Evolutionary conservation across 2,797 vertebrate species (phyloP).

Genomic region (Neosilurus mollespiculum): DNA sequence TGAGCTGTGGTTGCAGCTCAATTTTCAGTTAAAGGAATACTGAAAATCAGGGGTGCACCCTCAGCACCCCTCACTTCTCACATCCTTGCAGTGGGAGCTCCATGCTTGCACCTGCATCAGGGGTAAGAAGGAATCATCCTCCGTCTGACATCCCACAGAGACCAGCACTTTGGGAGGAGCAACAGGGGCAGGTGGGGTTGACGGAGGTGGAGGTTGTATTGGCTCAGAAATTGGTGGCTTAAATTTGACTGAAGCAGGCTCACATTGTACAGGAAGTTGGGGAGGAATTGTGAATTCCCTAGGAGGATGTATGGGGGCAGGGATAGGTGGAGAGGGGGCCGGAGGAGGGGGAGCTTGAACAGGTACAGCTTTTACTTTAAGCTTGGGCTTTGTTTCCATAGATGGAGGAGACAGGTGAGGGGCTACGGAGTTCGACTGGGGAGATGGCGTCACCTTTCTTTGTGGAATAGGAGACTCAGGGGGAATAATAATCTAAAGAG

Average conservation of each 20-base stretch:
- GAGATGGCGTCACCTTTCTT: constrained; percentile 75
- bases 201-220: constrained; percentile 22
- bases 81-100: constrained; percentile 17
- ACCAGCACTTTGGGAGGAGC: constrained; percentile 62
- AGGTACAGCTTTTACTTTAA: constrained; percentile 49
- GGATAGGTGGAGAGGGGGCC: constrained; percentile 54
- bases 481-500: constrained; percentile 80
- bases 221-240: constrained; percentile 39
- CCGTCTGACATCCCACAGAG: constrained; percentile 83
- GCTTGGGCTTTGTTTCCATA: constrained; percentile 46
- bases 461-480: constrained; percentile 77
- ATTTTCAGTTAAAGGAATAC: not conserved
- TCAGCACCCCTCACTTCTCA: not conserved
- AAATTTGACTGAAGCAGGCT: constrained; percentile 43
- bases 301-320: constrained; percentile 51
- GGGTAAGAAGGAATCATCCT: constrained; percentile 71
- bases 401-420: constrained; percentile 52
- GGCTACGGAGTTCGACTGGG: constrained; percentile 52
- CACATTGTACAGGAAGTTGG: constrained; percentile 55
- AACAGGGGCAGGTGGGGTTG: constrained; percentile 28
- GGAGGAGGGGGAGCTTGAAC: constrained; percentile 57
- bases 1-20: not conserved
- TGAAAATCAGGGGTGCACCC: not conserved
- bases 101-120: constrained; percentile 79
- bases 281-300: constrained; percentile 49